Evolutionary conservation across 2,888 invertebrate genomes (phyloP).

Genomic region (Aradus depressus): DNA sequence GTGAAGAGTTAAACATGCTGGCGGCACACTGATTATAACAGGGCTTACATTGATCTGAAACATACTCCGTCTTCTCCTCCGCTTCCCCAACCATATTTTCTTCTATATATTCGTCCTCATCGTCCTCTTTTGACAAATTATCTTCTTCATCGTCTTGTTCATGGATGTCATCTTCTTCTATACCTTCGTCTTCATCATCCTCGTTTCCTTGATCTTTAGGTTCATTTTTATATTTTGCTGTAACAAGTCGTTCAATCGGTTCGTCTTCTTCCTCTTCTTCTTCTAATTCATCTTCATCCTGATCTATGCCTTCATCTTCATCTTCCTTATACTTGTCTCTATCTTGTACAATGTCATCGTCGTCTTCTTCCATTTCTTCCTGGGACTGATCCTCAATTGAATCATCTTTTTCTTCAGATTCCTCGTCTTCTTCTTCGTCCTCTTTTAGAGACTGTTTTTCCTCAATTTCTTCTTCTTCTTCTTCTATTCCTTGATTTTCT

Average conservation of each 20-base stretch:
- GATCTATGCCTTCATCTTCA: constrained; percentile 35
- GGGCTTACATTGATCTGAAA: no score
- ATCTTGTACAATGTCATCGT: constrained; percentile 29
- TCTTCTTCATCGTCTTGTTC: constrained; percentile 29
- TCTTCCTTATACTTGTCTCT: constrained; percentile 33
- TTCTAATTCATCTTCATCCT: constrained; percentile 23
- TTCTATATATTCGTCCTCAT: constrained; percentile 6
- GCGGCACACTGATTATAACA: no score
- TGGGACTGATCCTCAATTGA: constrained; percentile 23
- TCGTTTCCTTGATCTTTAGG: constrained; percentile 33
- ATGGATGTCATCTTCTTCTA: constrained; percentile 34
- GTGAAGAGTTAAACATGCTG: no score
- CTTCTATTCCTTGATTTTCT: constrained; percentile 29
- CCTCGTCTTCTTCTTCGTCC: constrained; percentile 33
- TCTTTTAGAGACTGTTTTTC: constrained; percentile 31
- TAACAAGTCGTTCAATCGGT: constrained; percentile 31
- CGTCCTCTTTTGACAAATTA: constrained; percentile 3
- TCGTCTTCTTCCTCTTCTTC: constrained; percentile 33
- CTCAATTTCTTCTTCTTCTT: constrained; percentile 33
- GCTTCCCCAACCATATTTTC: no score
- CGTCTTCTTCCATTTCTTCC: constrained; percentile 33
- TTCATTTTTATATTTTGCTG: constrained; percentile 29
- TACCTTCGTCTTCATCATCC: constrained; percentile 36
- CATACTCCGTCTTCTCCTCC: no score
- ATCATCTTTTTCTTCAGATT: constrained; percentile 33